Conservation (phyloP, 2,113 vertebrate genomes). For the Oxygymnocypris stewartii region DNA sequence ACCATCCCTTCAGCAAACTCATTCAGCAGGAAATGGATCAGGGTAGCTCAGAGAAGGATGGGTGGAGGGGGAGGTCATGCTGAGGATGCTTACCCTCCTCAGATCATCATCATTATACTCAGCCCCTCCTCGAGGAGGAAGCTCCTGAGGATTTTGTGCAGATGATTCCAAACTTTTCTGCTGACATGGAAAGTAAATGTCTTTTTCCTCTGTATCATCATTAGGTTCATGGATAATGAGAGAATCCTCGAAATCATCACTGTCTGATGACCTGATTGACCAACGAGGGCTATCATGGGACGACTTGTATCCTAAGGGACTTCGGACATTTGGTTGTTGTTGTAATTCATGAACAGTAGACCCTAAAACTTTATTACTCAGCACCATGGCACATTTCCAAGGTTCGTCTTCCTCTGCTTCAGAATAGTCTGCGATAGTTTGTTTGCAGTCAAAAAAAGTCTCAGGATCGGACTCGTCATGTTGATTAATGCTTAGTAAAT, state of each 20-base stretch:
- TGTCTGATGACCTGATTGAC: constrained; percentile 60
- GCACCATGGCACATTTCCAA: not conserved
- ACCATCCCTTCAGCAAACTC: constrained; percentile 58
- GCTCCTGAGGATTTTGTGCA: constrained; percentile 74
- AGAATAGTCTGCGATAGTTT: constrained; percentile 64
- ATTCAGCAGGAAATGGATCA: constrained; percentile 61
- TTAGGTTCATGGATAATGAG: constrained; percentile 76
- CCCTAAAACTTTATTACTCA: not conserved
- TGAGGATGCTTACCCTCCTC: constrained; percentile 80
- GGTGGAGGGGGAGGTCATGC: constrained; percentile 58
- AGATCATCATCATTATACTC: constrained; percentile 68
- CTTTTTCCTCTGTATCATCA: constrained; percentile 53
- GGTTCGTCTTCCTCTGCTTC: constrained; percentile 63
- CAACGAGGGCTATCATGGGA: not conserved
- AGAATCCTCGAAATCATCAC: constrained; percentile 73
- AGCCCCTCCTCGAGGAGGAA: constrained; percentile 52
- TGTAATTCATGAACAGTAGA: not conserved
- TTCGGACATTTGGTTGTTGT: constrained; percentile 8
- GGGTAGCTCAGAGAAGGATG: constrained; percentile 60
- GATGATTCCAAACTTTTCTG: constrained; percentile 65
- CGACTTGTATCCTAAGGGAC: not conserved
- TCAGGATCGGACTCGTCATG: constrained; percentile 66
- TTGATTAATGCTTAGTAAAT: constrained; percentile 10
- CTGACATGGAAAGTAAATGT: not conserved
- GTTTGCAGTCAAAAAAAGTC: constrained; percentile 71